These are phyloP conservation scores for Erinaceus europaeus DNA, from an alignment of 2,113 vertebrate genomes.

Conservation along the genomic window DNA sequence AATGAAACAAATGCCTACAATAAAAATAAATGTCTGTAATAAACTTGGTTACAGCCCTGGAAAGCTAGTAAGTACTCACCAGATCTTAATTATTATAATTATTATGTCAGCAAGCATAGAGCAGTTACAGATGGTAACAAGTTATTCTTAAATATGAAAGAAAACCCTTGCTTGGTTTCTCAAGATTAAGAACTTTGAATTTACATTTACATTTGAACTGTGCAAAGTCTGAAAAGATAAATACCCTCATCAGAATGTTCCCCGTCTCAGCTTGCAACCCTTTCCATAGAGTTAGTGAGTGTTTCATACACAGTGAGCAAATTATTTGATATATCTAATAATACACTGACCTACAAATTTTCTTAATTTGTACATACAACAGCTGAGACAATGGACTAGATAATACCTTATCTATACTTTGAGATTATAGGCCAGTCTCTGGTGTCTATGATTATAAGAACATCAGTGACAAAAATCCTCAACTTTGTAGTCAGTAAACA, in stretches of 20 bases:
- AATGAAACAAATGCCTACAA: not conserved
- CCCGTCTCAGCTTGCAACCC: not conserved
- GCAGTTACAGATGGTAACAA: slow-evolving; percentile 2
- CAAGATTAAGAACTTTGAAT: not conserved
- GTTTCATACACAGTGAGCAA: not conserved
- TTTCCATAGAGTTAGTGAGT: not conserved
- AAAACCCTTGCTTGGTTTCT: not conserved
- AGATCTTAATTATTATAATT: slow-evolving; percentile 39
- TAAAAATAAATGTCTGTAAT: slow-evolving; percentile 44
- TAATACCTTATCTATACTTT: not conserved
- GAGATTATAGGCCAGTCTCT: not conserved
- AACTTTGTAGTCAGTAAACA: not conserved
- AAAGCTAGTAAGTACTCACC: slow-evolving; percentile 6
- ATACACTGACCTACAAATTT: not conserved
- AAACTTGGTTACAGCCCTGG: not conserved
- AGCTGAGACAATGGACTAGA: not conserved
- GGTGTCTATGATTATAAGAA: not conserved
- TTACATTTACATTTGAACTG: not conserved
- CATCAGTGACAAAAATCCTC: not conserved
- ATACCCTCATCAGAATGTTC: not conserved
- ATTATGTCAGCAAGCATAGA: not conserved
- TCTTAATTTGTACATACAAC: too few relatives aligned
- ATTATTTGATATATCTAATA: not conserved
- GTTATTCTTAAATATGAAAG: not conserved
- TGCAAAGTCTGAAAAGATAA: not conserved